Base-by-base conservation (phyloP, 2,113 vertebrate species). In the Carassius auratus region DNA sequence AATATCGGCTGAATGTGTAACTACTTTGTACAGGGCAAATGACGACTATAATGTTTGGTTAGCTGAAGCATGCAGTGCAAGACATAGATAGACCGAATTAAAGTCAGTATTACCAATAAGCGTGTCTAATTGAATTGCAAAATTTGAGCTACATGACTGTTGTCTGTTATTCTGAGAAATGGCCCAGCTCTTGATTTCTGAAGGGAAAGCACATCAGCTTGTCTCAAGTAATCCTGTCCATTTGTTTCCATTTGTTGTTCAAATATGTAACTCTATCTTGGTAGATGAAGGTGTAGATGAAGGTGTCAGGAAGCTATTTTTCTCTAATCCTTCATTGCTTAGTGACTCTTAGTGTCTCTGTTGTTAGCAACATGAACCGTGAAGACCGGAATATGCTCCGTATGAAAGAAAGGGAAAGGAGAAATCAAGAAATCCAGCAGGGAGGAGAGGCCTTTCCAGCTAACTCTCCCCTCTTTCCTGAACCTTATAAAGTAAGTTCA, bases 301-400 rank as follows among this genome's bases (percentile, higher is more conserved):
- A 90, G 86, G 77, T 83, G 64, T 81, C 68, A 48, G 45, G 87
- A 88, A 86, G 80, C 73, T 59, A 52, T 59, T 62, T 57, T 81
- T 36, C 66, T 68, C 17, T 68, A 5, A 55, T 85, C 68, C 87
- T 8, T 76, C 76, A 59, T 48, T 86, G 64, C 87, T 90, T 73
- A 90, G 90, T 91, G 84, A 90, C 90, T 93, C 75, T 55, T 55
- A 55, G 52, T 91, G 69, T 95, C 92, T 95, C 90, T 94, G 77
- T 95, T 95, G 83, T 75, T 91, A 99, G 98, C 98, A 99, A 98
- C 97, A 99, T 99, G 98, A 99, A 98, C 97, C 97, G 97, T 97
- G 98, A 99, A 95, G 98, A 99, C 95, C 97, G 98, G 94, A 99
- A 99, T 99, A 97, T 98, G 96, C 98, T 99, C 95, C 98, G 98